Conservation (phyloP, 2,797 vertebrate species). For the Percopsis omiscomaycus region DNA sequence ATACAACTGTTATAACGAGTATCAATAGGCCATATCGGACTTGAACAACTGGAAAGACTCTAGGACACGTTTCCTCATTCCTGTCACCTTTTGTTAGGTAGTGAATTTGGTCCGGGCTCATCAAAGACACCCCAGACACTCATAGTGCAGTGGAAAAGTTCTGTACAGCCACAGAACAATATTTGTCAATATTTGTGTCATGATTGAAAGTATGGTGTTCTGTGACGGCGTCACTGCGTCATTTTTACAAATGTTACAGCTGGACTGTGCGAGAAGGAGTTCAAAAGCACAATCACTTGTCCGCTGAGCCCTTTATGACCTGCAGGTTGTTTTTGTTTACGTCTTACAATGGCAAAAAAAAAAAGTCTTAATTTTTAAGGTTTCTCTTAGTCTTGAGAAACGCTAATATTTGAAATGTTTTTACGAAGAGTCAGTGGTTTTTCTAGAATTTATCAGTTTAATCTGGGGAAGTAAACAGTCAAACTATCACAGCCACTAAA, state of each 20-base stretch:
- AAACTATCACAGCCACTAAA: constrained; percentile 11
- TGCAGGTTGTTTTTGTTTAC: constrained; percentile 34
- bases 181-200: too few species aligned
- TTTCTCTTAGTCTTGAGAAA: constrained; percentile 36
- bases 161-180: constrained; percentile 4
- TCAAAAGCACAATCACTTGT: constrained; percentile 61
- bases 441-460: constrained; percentile 38
- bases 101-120: constrained; percentile 9
- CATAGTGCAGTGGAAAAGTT: neutral
- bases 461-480: constrained; percentile 12
- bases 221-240: constrained; percentile 9
- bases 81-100: constrained; percentile 21
- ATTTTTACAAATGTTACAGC: constrained; percentile 38
- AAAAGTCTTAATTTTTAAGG: constrained; percentile 43
- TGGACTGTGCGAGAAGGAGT: constrained; percentile 54
- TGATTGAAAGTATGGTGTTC: neutral
- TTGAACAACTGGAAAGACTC: constrained; percentile 36
- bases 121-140: constrained; percentile 8
- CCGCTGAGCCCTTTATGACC: constrained; percentile 10
- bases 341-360: constrained; percentile 19
- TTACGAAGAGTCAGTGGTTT: constrained; percentile 42
- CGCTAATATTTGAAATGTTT: constrained; percentile 59
- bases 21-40: constrained; percentile 26
- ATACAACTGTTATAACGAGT: constrained; percentile 59
- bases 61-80: too few species aligned